phyloP scores from a whole-genome alignment of 1,140 invertebrate genomes.

The Formica exsecta region DNA sequence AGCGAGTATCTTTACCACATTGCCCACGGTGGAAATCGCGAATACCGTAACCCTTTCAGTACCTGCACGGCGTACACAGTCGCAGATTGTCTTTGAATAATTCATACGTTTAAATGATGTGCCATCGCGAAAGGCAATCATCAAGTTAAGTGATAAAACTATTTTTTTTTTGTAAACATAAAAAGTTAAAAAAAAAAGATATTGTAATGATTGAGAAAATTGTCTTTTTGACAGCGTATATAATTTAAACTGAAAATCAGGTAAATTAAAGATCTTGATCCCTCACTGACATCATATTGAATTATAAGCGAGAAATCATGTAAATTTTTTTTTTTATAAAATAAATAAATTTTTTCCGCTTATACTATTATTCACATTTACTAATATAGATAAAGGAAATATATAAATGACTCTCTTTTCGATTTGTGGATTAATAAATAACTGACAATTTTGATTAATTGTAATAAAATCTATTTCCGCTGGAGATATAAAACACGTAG shows the following conservation, averaged over 20 bases:
- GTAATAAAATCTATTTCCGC: too few species aligned
- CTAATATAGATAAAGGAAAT: too few species aligned
- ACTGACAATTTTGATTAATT: too few species aligned
- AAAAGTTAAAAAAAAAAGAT: not conserved
- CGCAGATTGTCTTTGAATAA: slow-evolving; percentile 32
- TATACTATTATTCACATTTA: too few species aligned
- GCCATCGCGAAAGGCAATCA: not conserved
- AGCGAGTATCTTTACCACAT: not conserved
- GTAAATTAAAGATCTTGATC: not conserved
- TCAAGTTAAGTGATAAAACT: not conserved
- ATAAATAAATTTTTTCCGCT: too few species aligned
- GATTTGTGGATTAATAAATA: too few species aligned
- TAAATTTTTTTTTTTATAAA: too few species aligned
- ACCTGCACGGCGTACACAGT: not conserved
- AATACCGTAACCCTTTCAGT: slow-evolving; percentile 5
- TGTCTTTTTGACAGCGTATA: not conserved
- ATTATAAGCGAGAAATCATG: too few species aligned
- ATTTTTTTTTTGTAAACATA: not conserved
- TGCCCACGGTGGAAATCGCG: not conserved
- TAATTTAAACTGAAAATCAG: not conserved
- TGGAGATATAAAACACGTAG: too few species aligned
- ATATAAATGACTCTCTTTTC: too few species aligned
- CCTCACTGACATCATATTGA: too few species aligned
- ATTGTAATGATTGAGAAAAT: not conserved
- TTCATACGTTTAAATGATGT: not conserved